Conservation (phyloP, 1,140 invertebrate species). For the Lethrus apterus region DNA sequence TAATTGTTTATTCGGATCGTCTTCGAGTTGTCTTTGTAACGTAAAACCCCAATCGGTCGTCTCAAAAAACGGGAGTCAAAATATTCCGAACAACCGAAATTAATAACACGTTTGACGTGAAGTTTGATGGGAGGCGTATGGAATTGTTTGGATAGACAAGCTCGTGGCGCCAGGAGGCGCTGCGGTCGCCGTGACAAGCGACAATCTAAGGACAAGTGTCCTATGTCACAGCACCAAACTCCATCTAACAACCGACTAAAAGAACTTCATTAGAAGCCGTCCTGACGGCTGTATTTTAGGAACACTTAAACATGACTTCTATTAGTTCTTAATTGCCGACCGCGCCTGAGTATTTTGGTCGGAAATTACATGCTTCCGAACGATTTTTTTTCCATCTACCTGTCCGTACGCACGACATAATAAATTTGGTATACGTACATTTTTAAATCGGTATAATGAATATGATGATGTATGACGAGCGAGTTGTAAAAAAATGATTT, state of each 20-base stretch:
- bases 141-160: conserved; percentile 17
- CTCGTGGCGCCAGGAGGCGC: conserved; percentile 11
- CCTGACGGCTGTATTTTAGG: conserved; percentile 25
- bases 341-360: conserved; percentile 5
- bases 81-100: conserved; percentile 9
- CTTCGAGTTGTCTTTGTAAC: conserved; percentile 9
- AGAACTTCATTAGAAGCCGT: conserved; percentile 16
- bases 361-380: no score
- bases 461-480: no score
- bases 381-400: no score
- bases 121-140: conserved; percentile 12
- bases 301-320: conserved; percentile 21
- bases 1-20: no score
- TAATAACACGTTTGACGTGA: conserved; percentile 14
- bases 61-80: conserved; percentile 8
- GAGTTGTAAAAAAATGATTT: no score
- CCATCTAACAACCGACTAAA: conserved; percentile 6
- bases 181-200: conserved; percentile 4
- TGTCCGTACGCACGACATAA: no score
- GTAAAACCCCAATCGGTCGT: background rate
- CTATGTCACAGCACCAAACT: conserved; percentile 12
- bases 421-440: no score
- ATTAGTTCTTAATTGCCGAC: conserved; percentile 21
- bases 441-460: no score
- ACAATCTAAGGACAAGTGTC: conserved; percentile 9